A percentile compares a stretch with the other conserved stretches of the same genome.
These are phyloP conservation scores for Cairina moschata DNA, from an alignment of 2,113 vertebrate species.

Conservation along the genomic window DNA sequence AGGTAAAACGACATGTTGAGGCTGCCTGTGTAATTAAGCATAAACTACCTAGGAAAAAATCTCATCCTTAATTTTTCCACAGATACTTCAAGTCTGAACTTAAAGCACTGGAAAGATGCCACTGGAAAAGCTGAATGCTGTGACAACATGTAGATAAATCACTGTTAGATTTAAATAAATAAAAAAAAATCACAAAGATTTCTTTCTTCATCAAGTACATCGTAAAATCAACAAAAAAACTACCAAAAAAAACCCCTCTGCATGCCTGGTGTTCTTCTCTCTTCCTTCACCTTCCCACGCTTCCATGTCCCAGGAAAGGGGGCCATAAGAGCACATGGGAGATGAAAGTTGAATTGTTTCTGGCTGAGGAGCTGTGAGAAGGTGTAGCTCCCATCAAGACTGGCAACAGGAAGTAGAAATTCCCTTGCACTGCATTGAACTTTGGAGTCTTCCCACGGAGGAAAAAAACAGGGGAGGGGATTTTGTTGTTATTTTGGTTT, in stretches of 20 bases:
- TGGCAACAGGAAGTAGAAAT: neutral
- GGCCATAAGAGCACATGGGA: neutral
- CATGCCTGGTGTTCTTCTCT: neutral
- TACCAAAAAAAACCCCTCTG: neutral
- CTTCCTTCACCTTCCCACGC: neutral
- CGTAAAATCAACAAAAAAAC: neutral
- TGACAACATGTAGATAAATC: neutral
- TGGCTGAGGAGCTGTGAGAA: neutral
- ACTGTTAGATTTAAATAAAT: neutral
- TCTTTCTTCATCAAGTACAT: neutral
- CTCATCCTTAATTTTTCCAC: neutral
- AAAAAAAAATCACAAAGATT: neutral
- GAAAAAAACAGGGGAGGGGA: neutral
- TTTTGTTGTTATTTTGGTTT: neutral
- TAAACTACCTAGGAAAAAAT: neutral
- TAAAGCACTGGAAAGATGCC: neutral
- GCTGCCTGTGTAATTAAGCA: neutral
- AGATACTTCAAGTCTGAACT: neutral
- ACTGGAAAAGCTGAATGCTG: neutral
- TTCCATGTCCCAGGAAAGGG: neutral
- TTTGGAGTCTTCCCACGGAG: neutral
- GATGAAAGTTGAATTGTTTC: neutral
- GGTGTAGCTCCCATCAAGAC: neutral
- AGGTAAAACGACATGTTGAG: neutral
- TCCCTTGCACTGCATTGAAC: neutral